phyloP scores from a whole-genome alignment of 2,113 vertebrate genomes.

The Suncus etruscus region DNA sequence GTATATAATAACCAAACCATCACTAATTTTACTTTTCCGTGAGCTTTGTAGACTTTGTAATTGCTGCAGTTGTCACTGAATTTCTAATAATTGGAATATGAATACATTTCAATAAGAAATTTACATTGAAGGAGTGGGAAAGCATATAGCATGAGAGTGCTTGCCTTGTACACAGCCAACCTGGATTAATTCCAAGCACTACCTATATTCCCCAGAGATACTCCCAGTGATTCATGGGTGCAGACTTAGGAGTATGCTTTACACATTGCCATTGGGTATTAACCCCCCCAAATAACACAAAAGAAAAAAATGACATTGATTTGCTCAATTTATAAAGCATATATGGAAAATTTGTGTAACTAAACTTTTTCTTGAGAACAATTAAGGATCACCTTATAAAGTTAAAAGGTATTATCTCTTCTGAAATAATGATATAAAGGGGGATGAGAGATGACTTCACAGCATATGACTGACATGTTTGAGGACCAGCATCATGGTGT shows the following conservation, averaged over 20 bases:
- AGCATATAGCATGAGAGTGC: too few species aligned
- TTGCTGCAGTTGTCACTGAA: not conserved
- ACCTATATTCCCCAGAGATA: too few species aligned
- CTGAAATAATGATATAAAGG: not conserved
- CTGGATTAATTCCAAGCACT: too few species aligned
- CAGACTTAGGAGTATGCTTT: too few species aligned
- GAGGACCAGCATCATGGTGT: too few species aligned
- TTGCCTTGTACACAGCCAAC: too few species aligned
- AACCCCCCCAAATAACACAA: too few species aligned
- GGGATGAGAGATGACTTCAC: too few species aligned
- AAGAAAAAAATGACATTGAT: too few species aligned
- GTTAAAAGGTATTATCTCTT: not conserved
- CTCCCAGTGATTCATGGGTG: too few species aligned
- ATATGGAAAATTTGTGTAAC: not conserved
- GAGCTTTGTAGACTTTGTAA: not conserved
- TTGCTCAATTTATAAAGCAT: not conserved
- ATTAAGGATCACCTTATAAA: not conserved
- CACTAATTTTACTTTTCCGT: not conserved
- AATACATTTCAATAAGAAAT: not conserved
- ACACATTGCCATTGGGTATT: too few species aligned
- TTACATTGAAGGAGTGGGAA: not conserved
- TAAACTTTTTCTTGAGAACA: not conserved
- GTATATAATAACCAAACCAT: not conserved
- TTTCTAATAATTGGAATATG: not conserved
- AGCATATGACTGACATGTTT: too few species aligned